Evolutionary conservation across 2,888 invertebrate genomes (phyloP).

Genomic region (Psylliodes chrysocephalus): DNA sequence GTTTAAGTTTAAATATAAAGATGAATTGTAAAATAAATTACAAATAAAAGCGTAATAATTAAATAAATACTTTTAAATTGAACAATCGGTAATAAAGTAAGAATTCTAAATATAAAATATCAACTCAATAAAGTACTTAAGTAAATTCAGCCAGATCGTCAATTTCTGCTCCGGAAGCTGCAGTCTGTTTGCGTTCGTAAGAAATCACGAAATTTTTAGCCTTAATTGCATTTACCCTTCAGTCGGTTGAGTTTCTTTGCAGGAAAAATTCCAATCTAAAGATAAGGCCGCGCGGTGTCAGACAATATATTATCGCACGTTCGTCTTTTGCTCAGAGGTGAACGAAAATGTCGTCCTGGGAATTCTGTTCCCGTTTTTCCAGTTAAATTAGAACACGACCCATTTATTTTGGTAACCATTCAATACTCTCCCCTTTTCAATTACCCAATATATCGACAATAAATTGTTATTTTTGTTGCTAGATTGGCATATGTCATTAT

Average conservation of each 20-base stretch:
- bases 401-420: conserved; percentile 4
- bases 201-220: conserved; percentile 5
- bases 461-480: no score
- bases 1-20: no score
- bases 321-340: conserved; percentile 8
- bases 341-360: neutral
- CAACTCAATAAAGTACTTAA: neutral
- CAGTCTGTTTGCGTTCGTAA: conserved; percentile 5
- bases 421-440: conserved; percentile 4
- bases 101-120: neutral
- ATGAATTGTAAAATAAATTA: no score
- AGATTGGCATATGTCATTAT: no score
- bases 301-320: conserved; percentile 11
- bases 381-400: conserved; percentile 1
- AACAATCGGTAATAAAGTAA: no score
- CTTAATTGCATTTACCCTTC: conserved; percentile 21
- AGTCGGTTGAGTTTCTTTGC: conserved; percentile 15
- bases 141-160: neutral
- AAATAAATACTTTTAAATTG: no score
- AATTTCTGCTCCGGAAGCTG: neutral
- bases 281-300: neutral
- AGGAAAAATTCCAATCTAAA: conserved; percentile 12
- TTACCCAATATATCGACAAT: neutral
- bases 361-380: neutral
- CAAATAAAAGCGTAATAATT: no score